Base-by-base conservation (phyloP, 2,888 invertebrate species). In the Gari tellinella region DNA sequence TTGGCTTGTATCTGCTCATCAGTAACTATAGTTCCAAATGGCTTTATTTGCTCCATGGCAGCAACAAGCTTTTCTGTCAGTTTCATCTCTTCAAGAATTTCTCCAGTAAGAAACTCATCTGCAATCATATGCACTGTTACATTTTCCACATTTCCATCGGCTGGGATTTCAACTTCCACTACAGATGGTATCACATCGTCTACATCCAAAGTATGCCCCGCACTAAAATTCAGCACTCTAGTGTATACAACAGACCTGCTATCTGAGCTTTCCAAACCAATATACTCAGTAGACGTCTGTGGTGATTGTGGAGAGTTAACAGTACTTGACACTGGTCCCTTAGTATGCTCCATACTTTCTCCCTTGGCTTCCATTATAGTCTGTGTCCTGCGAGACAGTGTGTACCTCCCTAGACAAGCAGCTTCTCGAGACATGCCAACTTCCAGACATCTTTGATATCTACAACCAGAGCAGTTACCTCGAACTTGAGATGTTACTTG, bases 311-410 rank as follows among this genome's bases (percentile, higher is more conserved):
- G 31, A 10, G 10, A 4, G 10, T 7, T 7, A 31, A 10, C 10
- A 31, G 10, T 31, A 31, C 10, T 31, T 31, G 31, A 31, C 4
- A 31, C 31, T 31, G 31, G 31, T 10, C 31, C 31, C 31, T 31
- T 31, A 45, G n/a, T 23, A 14, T 55, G 40, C 2, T 57, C 52
- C 7, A n/a, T 7, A 19, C 43, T 51, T 23, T 73, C 73, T 10
- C 74, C 74, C 38, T 79, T 79, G 12, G 79, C 79, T 52, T 79
- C 79, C 79, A 74, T 79, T 3, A 79, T 79, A 38, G 79, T 79
- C 52, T 67, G 58, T 0, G 79, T 79, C 17, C 79, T 21, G 3
- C 79, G 21, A 12, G 79, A 70, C 15, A 79, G 45, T 8, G 79
- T 79, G 55, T 79, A 79, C 21, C 79, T n/a, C 4, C 79, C 79